Base-by-base conservation (phyloP, 2,888 invertebrate species). In the Idaea aversata region DNA sequence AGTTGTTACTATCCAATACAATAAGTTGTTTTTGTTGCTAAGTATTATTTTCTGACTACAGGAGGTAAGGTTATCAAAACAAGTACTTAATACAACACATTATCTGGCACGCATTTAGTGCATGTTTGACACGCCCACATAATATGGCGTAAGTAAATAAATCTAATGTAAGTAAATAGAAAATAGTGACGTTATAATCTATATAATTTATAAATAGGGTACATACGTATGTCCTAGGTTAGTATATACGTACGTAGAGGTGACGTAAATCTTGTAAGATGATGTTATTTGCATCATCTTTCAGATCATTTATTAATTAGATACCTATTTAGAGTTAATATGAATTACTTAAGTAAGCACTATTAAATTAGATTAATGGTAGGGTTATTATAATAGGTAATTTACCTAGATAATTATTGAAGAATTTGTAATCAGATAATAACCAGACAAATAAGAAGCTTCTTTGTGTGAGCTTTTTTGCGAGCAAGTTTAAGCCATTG, bases 11-110 rank as follows among this genome's bases (percentile, higher is more conserved):
- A 47, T 13, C 47, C 10, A 47, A 47, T 78, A 75, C 76, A 73
- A 77, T 71, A 75, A 79, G 75, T 77, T 80, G 67, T 72, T 72
- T 67, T 38, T 62, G 10, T 47, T 47, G 47, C 47, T 47, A 47
- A 47, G 47, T 13, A 63, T 63, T 57, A 72, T 69, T 63, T 66
- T 72, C 73, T 70, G 70, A 47, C 47, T 47, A 13, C 66, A 72
- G 77, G 80, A 80, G 82, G 80, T 80, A 72, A 75, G 75, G 75
- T 76, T 79, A 73, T 69, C 75, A 25, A n/a, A n/a, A n/a, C n/a
- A n/a, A n/a, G n/a, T n/a, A n/a, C n/a, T n/a, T n/a, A n/a, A 13
- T 59, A 68, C n/a, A 66, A 67, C 47, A 47, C 13, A 13, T 36
- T 47, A 47, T 47, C 47, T 47, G 6, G 7, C 47, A 47, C 47